A percentile compares a stretch with the other conserved stretches of the same genome.
Evolutionary conservation across 2,888 invertebrate species (phyloP).

Genomic region (Mesorhabditis sp.): DNA sequence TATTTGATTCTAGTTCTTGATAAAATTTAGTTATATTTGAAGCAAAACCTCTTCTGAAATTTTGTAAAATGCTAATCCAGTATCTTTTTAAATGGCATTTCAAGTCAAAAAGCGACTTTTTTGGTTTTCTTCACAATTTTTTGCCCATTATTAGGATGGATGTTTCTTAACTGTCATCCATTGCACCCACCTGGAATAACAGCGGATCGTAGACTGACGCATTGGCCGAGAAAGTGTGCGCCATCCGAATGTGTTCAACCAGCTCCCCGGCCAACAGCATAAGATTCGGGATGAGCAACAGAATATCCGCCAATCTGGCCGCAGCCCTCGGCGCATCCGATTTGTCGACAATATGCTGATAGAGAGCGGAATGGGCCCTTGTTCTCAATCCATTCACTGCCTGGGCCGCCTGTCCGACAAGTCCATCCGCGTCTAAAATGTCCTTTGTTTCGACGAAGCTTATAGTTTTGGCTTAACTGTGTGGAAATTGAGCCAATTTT

Average conservation of each 20-base stretch:
- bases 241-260: conserved; percentile 46
- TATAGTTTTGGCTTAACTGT: no score
- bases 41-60: no score
- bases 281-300: conserved; percentile 48
- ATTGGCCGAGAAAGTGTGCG: conserved; percentile 30
- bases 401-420: conserved; percentile 29
- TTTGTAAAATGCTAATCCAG: no score
- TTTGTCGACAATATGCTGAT: conserved; percentile 29
- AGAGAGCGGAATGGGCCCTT: conserved; percentile 41
- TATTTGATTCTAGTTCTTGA: no score
- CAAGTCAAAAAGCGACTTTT: no score
- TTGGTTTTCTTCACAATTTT: no score
- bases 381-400: conserved; percentile 37
- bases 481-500: background rate
- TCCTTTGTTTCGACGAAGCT: background rate
- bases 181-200: conserved; percentile 28
- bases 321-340: conserved; percentile 27
- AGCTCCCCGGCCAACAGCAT: conserved; percentile 43
- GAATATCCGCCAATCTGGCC: conserved; percentile 40
- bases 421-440: conserved; percentile 27
- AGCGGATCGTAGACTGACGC: conserved; percentile 28
- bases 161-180: no score
- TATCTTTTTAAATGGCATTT: no score
- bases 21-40: no score
- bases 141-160: no score